A percentile compares a stretch with the other conserved stretches of the same genome.
Evolutionary conservation across 2,113 vertebrate genomes (phyloP).

Genomic region (Haemorhous mexicanus): DNA sequence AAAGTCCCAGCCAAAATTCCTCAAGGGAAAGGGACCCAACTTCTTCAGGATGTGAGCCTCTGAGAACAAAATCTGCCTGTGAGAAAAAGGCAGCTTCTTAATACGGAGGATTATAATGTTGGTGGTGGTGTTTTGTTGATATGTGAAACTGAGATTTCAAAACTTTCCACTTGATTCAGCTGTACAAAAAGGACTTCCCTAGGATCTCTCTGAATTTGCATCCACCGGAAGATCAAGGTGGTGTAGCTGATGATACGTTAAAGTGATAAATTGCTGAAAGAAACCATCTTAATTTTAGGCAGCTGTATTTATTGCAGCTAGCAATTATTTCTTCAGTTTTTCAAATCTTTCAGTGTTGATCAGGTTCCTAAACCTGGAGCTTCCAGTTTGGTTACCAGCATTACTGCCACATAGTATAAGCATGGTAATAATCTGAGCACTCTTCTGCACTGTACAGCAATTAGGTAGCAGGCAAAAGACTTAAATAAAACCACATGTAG

Average conservation of each 20-base stretch:
- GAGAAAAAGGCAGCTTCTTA: constrained; percentile 44
- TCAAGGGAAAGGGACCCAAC: constrained; percentile 20
- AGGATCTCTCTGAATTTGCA: background rate
- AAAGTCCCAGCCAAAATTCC: constrained; percentile 51
- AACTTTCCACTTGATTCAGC: constrained; percentile 38
- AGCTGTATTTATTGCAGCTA: background rate
- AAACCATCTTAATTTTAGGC: background rate
- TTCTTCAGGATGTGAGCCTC: constrained; percentile 35
- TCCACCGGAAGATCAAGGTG: background rate
- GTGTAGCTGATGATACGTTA: background rate
- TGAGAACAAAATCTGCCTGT: constrained; percentile 53
- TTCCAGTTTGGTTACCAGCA: background rate
- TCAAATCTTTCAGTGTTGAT: background rate
- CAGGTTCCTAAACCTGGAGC: background rate
- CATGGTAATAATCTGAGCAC: background rate
- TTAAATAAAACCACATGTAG: background rate
- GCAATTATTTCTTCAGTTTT: background rate
- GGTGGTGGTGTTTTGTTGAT: background rate
- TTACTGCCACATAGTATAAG: background rate
- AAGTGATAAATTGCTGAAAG: background rate
- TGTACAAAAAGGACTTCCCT: background rate
- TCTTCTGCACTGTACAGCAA: background rate
- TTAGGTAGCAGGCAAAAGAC: background rate
- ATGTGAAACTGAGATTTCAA: constrained; percentile 29
- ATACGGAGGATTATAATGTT: background rate